Evolutionary conservation across 2,113 vertebrate species (phyloP), one percentile per base, ranked within the genome.

Genomic region (Pontoporia blainvillei): DNA sequence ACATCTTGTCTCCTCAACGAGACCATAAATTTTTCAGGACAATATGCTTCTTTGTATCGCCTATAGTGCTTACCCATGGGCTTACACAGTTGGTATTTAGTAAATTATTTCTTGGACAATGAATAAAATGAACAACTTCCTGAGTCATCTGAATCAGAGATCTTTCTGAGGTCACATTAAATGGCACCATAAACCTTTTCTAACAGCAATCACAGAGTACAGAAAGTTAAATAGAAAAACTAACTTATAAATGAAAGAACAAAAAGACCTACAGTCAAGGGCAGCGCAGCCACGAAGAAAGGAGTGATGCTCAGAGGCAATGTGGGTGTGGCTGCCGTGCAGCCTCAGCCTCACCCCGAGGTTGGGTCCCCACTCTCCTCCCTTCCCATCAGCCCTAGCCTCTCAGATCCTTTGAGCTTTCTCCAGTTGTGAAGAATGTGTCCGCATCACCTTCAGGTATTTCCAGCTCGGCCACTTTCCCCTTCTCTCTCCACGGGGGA

Each of bases 161-260:
- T 15, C 49, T 21, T 49, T 69, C 57, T 3, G 3, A 31, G 67
- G 49, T 29, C 21, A 46, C 0, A 7, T 18, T 57, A 25, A 39
- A 36, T 13, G 14, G 46, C 15, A 31, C 64, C 34, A 15, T 18
- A 18, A 59, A 18, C 6, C 57, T 36, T 52, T 72, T 2, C 17
- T 34, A 13, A 76, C 49, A 25, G 64, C 20, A 29, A 49, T 5
- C 71, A 39, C 2, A n/a, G 34, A 52, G n/a, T 0, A 9, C 2
- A 1, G 61, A 54, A 0, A 5, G 34, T 34, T 6, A 31, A n/a
- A 11, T 15, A 13, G 11, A n/a, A 39, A 20, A 46, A 11, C 39
- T 49, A 4, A 34, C n/a, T 11, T 4, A 21, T 0, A 21, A 31
- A 12, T 54, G n/a, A 17, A n/a, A 0, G 17, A 15, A 9, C 0